These are phyloP conservation scores for Panzeria rudis DNA, from an alignment of 2,888 invertebrate species.

Conservation along the genomic window DNA sequence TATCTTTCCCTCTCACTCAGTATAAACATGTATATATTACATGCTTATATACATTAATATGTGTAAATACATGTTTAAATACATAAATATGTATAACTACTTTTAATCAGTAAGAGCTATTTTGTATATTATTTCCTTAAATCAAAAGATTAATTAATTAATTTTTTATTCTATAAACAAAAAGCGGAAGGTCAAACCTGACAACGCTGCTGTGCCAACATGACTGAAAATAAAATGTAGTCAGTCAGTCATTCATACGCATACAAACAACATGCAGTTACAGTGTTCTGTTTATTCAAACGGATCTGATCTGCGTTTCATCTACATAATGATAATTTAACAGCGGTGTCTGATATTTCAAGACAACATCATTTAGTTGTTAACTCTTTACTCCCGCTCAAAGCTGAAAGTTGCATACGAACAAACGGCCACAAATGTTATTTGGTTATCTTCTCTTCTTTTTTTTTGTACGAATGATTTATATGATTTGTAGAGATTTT, in stretches of 20 bases:
- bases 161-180: background rate
- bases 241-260: slow-evolving; percentile 12
- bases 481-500: slow-evolving; percentile 40
- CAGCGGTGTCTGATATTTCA: slow-evolving; percentile 46
- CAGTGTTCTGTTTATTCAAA: background rate
- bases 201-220: slow-evolving; percentile 49
- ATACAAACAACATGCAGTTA: background rate
- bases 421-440: slow-evolving; percentile 12
- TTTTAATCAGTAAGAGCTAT: no score
- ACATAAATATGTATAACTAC: no score
- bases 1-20: no score
- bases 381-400: slow-evolving; percentile 42
- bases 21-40: no score
- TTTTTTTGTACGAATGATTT: slow-evolving; percentile 21
- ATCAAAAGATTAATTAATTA: slow-evolving; percentile 30
- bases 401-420: slow-evolving; percentile 11
- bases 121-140: slow-evolving; percentile 15
- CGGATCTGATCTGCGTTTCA: background rate
- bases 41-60: no score
- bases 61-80: no score
- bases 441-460: slow-evolving; percentile 32
- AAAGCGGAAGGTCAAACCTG: slow-evolving; percentile 60
- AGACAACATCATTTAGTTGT: slow-evolving; percentile 59
- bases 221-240: slow-evolving; percentile 28
- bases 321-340: no score